Conservation (phyloP, 2,888 invertebrate genomes). For the Sepiola atlantica region DNA sequence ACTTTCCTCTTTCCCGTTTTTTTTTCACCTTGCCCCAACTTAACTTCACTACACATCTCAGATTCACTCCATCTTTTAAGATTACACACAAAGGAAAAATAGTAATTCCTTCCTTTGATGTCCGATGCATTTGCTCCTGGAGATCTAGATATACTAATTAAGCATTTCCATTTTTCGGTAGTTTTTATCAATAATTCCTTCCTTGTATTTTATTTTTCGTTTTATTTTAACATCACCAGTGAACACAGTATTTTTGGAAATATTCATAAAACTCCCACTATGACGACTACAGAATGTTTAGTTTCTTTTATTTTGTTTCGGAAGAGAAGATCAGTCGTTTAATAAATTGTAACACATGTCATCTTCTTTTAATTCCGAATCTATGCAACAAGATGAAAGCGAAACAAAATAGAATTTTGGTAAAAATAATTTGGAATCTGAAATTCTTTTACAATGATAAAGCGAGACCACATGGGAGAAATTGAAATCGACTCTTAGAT, state of each 20-base stretch:
- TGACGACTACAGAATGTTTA: neutral
- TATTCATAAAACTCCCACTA: neutral
- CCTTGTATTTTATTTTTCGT: neutral
- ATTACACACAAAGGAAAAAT: neutral
- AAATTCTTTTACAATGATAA: neutral
- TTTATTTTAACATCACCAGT: neutral
- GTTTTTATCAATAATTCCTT: neutral
- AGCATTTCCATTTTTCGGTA: neutral
- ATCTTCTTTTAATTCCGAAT: neutral
- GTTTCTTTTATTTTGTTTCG: neutral
- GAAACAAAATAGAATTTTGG: neutral
- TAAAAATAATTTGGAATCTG: neutral
- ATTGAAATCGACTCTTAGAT: too few species aligned
- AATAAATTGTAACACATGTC: neutral
- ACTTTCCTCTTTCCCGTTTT: neutral
- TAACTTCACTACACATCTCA: neutral
- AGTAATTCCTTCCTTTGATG: neutral
- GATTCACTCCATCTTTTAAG: neutral
- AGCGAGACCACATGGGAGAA: too few species aligned
- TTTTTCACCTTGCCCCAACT: too few species aligned
- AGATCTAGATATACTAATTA: slow-evolving; percentile 20
- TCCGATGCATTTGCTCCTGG: neutral
- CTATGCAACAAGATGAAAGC: neutral
- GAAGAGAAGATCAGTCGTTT: neutral
- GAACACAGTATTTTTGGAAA: neutral